Evolutionary conservation across 1,140 invertebrate genomes (phyloP), one percentile per base, ranked within the genome.

Genomic region (Drosophila biarmipes): DNA sequence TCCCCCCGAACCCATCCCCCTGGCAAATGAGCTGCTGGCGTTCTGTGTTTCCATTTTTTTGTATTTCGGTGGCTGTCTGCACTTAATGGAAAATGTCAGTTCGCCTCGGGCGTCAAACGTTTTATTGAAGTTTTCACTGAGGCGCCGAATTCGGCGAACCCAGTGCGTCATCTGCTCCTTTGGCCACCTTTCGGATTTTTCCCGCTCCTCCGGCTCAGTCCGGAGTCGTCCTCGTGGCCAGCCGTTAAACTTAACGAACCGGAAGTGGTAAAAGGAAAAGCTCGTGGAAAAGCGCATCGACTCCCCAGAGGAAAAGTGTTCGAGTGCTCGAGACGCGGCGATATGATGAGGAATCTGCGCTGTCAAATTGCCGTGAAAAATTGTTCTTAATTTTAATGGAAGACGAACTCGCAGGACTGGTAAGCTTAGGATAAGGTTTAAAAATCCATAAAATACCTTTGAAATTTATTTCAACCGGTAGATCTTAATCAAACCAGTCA

Each of bases 51-150:
- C 35, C 66, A 67, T 45, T 53, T 59, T 64, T 35, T 12, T 43
- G 52, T 52, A 24, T 52, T 34, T 45, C 38, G 62, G 61, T 63
- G 66, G 75, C 75, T 87, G 84, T 87, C 84, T 87, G 84, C 84
- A 84, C 84, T 89, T 87, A 87, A 87, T 87, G 84, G 84, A 87
- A 87, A 87, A 87, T 87, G 84, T 87, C 84, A 87, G 82, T 89
- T 82, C 62, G 78, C 84, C 82, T 78, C 82, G 56, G 80, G 82
- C 82, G 78, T 79, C 82, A 87, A 87, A 82, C 78, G 84, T 90
- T 90, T 85, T 90, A 90, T 90, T 90, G 85, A 85, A 90, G 86
- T 85, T 86, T 90, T 43, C 74, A 90, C 69, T 42, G 66, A 63
- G 51, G 11, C 42, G 38, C 19, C 53, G 66, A 58, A 57, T 53